These are phyloP conservation scores for Dasyornis broadbenti DNA, from an alignment of 2,113 vertebrate genomes.

Conservation along the genomic window DNA sequence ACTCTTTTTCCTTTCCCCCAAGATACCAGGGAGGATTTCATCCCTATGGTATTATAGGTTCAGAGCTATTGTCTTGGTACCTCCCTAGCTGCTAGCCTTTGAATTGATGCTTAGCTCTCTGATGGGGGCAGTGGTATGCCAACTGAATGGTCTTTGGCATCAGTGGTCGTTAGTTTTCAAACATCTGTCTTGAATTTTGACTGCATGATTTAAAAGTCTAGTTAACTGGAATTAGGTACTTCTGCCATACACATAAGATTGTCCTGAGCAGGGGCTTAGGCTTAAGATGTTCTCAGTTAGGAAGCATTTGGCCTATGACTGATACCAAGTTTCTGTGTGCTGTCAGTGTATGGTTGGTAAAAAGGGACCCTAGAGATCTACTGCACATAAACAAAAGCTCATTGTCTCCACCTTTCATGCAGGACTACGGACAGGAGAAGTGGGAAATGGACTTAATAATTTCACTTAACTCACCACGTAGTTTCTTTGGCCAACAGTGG, in stretches of 20 bases:
- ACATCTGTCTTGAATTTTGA: not conserved
- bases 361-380: not conserved
- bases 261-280: not conserved
- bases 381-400: not conserved
- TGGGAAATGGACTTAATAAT: not conserved
- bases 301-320: not conserved
- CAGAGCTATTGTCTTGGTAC: not conserved
- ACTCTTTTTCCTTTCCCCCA: not conserved
- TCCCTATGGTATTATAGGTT: not conserved
- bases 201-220: not conserved
- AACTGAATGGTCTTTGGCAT: not conserved
- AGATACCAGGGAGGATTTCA: not conserved
- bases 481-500: not conserved
- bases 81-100: not conserved
- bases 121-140: not conserved
- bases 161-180: not conserved
- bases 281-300: not conserved
- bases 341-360: not conserved
- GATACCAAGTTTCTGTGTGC: not conserved
- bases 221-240: not conserved
- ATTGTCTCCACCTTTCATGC: not conserved
- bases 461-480: not conserved
- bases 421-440: not conserved
- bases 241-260: rapidly evolving
- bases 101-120: not conserved